A percentile compares a stretch with the other conserved stretches of the same genome.
Evolutionary conservation across 2,113 vertebrate species (phyloP).

Genomic region (Lagopus muta): DNA sequence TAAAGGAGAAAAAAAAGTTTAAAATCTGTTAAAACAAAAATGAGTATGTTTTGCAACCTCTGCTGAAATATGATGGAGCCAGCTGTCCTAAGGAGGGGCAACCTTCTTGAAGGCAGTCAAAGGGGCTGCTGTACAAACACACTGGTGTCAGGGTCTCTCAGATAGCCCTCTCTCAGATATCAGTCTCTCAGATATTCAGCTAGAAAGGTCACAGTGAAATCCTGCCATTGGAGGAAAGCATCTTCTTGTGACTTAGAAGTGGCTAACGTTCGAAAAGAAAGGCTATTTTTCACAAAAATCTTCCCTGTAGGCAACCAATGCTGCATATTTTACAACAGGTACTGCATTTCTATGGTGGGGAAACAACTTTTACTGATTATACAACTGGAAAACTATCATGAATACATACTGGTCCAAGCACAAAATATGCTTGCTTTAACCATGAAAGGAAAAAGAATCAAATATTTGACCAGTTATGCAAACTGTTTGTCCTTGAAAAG

Average conservation of each 20-base stretch:
- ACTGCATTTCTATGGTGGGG: neutral
- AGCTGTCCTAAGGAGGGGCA: neutral
- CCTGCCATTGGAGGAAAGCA: neutral
- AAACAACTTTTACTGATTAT: neutral
- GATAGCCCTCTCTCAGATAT: no score
- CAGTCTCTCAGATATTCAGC: no score
- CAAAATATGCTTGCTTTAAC: conserved; percentile 2
- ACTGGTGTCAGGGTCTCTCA: neutral
- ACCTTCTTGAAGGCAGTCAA: neutral
- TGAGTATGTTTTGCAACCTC: neutral
- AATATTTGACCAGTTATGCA: neutral
- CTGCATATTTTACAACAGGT: neutral
- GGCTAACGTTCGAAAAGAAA: neutral
- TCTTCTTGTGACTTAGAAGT: neutral
- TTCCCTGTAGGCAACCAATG: neutral
- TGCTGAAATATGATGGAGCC: neutral
- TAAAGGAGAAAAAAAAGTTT: accelerated
- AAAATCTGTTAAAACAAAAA: neutral
- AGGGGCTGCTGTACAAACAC: neutral
- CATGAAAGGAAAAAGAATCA: neutral
- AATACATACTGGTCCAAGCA: neutral
- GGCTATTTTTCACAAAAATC: neutral
- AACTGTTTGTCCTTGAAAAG: neutral
- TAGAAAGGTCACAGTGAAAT: neutral
- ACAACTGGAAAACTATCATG: neutral